Evolutionary conservation across 2,113 vertebrate species (phyloP), one percentile per base, ranked within the genome.

Genomic region (Paramisgurnus dabryanus): DNA sequence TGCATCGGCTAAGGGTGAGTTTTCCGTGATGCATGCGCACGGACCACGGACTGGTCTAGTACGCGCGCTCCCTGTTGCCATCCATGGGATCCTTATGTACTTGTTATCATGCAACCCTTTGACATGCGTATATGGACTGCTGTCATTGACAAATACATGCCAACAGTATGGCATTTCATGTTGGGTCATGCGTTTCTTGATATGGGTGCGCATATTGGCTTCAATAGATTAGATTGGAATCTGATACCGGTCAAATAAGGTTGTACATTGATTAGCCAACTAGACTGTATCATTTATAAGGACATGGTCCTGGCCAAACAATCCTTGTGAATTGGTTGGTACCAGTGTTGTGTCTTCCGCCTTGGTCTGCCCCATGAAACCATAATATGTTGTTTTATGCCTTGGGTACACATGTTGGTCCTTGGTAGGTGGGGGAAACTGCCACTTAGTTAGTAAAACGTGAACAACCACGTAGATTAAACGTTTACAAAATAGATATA

Each of bases 1-100:
- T 40, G 90, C 92, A 85, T 94, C 96, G 11, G 95, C 91, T 80
- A 93, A 95, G 85, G 95, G 96, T 95, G 93, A 97, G 97, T 94
- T 92, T 87, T 43, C 61, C 74, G 65, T 71, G 11, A 57, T 49
- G 11, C 12, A 65, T 58, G 63, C 58, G 80, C 65, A 43, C n/a
- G 3, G 55, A 57, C 4, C 87, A 86, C 83, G 22, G 27, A 34
- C 27, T 88, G 84, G 84, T n/a, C 10, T 43, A 22, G 22, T 22
- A 45, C 71, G 82, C 39, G 57, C 58, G n/a, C 47, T 75, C 69
- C 66, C 82, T 65, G 55, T 67, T 85, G 86, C 89, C 89, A 88
- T 89, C 80, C 88, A 60, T 60, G 72, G 43, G 13, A 64, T 45
- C 41, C 43, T 75, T 7, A 58, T 58, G 17, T 58, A 18, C 15